Conservation (phyloP, 2,888 invertebrate species). For the Lasioglossum oenotherae region DNA sequence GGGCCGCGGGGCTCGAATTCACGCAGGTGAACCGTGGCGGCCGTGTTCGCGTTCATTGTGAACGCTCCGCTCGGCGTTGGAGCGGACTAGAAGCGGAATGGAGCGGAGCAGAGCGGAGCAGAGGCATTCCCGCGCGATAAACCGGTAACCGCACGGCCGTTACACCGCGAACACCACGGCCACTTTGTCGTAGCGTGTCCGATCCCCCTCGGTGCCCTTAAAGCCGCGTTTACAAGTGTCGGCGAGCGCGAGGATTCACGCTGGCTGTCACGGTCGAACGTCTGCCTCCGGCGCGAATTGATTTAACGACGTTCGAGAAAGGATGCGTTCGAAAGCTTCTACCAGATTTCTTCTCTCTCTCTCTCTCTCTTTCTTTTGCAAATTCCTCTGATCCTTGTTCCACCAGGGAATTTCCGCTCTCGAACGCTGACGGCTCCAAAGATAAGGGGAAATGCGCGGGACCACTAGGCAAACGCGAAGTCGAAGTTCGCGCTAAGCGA, state of each 20-base stretch:
- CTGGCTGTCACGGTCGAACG: slow-evolving; percentile 60
- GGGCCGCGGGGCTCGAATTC: slow-evolving; percentile 15
- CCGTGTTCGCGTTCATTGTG: slow-evolving; percentile 39
- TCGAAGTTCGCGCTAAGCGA: slow-evolving; percentile 10
- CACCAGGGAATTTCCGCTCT: background rate
- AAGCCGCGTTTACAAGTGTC: slow-evolving; percentile 71
- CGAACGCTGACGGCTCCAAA: slow-evolving; percentile 1
- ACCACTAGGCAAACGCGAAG: background rate
- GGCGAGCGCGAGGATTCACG: slow-evolving; percentile 67
- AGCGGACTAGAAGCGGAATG: background rate
- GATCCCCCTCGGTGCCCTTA: slow-evolving; percentile 63
- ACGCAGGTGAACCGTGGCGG: slow-evolving; percentile 16
- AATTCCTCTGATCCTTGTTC: background rate
- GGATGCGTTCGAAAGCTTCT: slow-evolving; percentile 14
- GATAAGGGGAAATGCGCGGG: slow-evolving; percentile 1
- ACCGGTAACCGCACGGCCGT: slow-evolving; percentile 71
- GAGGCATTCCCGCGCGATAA: slow-evolving; percentile 68
- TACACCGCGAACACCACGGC: slow-evolving; percentile 67
- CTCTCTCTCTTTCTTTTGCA: background rate
- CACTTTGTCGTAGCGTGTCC: slow-evolving; percentile 72
- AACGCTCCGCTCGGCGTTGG: slow-evolving; percentile 2
- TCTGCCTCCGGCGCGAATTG: slow-evolving; percentile 61
- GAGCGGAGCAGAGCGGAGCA: slow-evolving; percentile 29
- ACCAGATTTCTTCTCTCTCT: background rate
- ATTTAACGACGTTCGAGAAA: slow-evolving; percentile 55